A percentile compares a stretch with the other conserved stretches of the same genome.
Evolutionary conservation across 35 echinoderm and acorn worm species (phyloP).

Genomic region (Stichopus chloronotus): DNA sequence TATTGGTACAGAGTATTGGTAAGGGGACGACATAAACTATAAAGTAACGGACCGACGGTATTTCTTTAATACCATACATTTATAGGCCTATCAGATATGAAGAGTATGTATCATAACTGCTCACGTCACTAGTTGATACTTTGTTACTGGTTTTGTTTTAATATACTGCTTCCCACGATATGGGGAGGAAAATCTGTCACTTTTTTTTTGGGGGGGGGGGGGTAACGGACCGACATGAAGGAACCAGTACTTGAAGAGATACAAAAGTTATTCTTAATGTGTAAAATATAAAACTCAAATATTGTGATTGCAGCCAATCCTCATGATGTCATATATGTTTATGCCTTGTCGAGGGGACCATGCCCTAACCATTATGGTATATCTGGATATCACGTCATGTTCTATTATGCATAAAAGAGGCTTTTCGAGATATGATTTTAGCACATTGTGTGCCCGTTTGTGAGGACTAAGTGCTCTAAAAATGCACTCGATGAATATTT

Average conservation of each 20-base stretch:
- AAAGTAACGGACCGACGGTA: not conserved
- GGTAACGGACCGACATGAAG: not conserved
- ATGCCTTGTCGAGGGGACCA: too few relatives aligned
- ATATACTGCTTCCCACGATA: not conserved
- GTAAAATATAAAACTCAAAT: not conserved
- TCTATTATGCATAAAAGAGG: too few relatives aligned
- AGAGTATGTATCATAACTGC: not conserved
- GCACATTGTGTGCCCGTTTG: too few relatives aligned
- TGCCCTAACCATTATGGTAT: too few relatives aligned
- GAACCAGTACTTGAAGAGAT: not conserved
- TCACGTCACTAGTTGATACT: not conserved
- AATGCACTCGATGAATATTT: too few relatives aligned
- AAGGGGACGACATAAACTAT: not conserved
- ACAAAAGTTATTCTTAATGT: constrained; percentile 3
- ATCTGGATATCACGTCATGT: too few relatives aligned
- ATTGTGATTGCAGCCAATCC: not conserved
- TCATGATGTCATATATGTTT: too few relatives aligned
- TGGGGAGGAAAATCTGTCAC: too few relatives aligned
- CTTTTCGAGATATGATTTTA: too few relatives aligned
- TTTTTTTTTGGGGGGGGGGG: too few relatives aligned
- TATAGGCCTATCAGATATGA: not conserved
- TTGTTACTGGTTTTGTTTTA: constrained; percentile 17
- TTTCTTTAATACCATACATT: not conserved
- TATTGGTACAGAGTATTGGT: not conserved
- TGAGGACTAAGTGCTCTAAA: too few relatives aligned